phyloP scores from a whole-genome alignment of 2,113 vertebrate genomes.

The Glaucomys volans region DNA sequence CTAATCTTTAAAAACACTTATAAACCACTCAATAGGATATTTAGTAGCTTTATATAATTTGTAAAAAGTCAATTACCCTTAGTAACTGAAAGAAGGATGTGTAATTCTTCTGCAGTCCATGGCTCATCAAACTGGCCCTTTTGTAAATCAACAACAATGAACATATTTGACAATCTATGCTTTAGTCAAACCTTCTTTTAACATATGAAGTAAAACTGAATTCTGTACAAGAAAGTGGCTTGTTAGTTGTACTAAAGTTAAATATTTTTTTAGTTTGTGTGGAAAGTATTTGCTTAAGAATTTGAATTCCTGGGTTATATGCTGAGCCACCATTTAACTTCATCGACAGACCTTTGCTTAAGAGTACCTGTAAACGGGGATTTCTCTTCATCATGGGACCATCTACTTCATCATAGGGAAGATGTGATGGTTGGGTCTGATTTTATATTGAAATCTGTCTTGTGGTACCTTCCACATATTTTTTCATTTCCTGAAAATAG shows the following conservation, averaged over 20 bases:
- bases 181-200: not conserved
- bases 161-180: not conserved
- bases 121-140: not conserved
- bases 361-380: not conserved
- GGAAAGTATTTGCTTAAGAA: not conserved
- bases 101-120: not conserved
- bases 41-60: constrained; percentile 21
- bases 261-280: not conserved
- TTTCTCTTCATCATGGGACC: not conserved
- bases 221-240: not conserved
- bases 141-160: not conserved
- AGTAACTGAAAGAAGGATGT: not conserved
- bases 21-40: not conserved
- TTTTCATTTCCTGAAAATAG: constrained; percentile 30
- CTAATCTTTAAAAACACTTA: not conserved
- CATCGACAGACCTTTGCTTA: not conserved
- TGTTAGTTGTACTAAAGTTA: not conserved
- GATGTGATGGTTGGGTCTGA: constrained; percentile 19
- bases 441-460: not conserved
- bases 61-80: not conserved
- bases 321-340: not conserved
- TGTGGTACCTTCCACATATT: not conserved
- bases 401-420: not conserved
- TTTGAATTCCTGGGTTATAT: not conserved
- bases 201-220: not conserved